Conservation (phyloP, 2,888 invertebrate species). For the Coelopa pilipes region DNA sequence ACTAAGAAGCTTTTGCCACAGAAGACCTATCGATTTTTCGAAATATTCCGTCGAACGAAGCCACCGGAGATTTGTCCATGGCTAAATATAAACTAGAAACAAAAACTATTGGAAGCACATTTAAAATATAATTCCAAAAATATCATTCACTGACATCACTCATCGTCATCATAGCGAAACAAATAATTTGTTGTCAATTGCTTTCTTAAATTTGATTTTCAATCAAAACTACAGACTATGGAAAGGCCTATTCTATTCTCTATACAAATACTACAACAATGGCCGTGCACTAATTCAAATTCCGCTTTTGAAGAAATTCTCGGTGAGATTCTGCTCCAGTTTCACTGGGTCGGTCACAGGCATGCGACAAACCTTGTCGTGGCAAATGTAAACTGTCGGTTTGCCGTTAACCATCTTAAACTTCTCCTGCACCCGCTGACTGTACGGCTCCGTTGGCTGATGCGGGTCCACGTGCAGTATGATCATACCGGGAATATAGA, state of each 20-base stretch:
- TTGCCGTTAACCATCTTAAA: conserved; percentile 65
- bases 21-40: too few species aligned
- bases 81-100: too few species aligned
- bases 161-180: too few species aligned
- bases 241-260: neutral
- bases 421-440: conserved; percentile 58
- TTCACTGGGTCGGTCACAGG: conserved; percentile 62
- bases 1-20: too few species aligned
- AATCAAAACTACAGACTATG: conserved; percentile 10
- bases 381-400: conserved; percentile 66
- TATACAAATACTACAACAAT: neutral
- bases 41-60: too few species aligned
- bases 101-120: neutral
- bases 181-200: neutral
- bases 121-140: conserved; percentile 11
- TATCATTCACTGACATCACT: neutral
- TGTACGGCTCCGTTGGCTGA: conserved; percentile 53
- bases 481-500: conserved; percentile 65
- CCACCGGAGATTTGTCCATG: too few species aligned
- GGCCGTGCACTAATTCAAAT: neutral
- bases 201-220: neutral
- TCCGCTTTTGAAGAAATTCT: conserved; percentile 51
- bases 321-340: conserved; percentile 60
- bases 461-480: conserved; percentile 61
- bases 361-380: conserved; percentile 64